Base-by-base conservation (phyloP, 2,888 invertebrate genomes). In the Euzophera pinguis region DNA sequence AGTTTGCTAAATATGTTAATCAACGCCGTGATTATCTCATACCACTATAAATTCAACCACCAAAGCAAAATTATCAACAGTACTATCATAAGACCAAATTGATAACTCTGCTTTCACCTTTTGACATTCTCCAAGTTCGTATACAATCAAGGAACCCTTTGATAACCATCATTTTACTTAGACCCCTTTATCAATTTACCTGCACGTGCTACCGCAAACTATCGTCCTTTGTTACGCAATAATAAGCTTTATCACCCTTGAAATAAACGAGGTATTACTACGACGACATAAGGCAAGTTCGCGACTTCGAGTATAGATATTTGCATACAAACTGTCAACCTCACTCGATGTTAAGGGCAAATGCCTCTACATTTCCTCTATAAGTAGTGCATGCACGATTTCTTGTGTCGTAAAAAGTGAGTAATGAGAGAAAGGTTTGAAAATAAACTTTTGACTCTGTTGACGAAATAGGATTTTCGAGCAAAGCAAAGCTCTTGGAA, bases 291-390 rank as follows among this genome's bases (percentile, higher is more conserved):
- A 27, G 49, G 37, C 62, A 63, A 65, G 62, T 67, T 60, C 69
- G 60, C 65, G 63, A 64, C 22, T 3, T 22, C 61, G 56, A 69
- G 71, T 73, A 69, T 73, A 71, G 68, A 62, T 61, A 79, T 81
- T 79, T 72, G 75, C 78, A 79, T 78, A 70, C 71, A 75, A 80
- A 80, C 73, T 70, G 74, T 61, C 64, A 61, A 50, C 35, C 58
- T 51, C 63, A 58, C 55, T 45, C 16, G 32, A 16, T 9, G 14
- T 32, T 14, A 22, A 45, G 45, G 32, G 32, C 9, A 16, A 32
- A 9, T 29, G 32, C 34, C 32, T 32, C 7, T 17, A 32, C 41
- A 17, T 43, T 37, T 39, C 32, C 48, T 42, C 27, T 48, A 35
- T 45, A 52, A 49, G 48, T 27, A 49, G 48, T 12, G 27, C 27